phyloP scores from a whole-genome alignment of 92 coral and sea anemone species.

The Porites lobata region DNA sequence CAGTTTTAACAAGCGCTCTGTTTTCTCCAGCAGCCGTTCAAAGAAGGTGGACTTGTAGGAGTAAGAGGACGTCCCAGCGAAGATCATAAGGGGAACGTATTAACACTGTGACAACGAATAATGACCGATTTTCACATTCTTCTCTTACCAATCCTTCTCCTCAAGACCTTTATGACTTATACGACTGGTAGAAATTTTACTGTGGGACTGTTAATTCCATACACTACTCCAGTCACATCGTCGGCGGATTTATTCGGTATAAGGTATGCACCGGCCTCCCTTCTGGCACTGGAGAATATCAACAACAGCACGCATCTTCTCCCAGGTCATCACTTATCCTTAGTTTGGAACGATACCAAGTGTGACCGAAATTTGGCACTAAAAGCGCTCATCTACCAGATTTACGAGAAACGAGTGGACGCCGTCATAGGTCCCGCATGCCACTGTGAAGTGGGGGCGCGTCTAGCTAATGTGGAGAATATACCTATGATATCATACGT shows the following conservation, averaged over 20 bases:
- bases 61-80: not conserved
- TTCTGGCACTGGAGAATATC: conserved; percentile 67
- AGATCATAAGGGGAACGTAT: not conserved
- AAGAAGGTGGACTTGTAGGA: not conserved
- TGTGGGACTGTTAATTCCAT: conserved; percentile 35
- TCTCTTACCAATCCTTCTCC: not conserved
- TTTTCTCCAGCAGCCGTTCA: not conserved
- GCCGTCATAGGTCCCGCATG: conserved; percentile 96
- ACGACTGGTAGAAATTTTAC: conserved; percentile 15
- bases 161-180: not conserved
- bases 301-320: conserved; percentile 54
- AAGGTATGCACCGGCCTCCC: conserved; percentile 66
- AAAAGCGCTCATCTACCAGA: conserved; percentile 38
- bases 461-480: conserved; percentile 73
- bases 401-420: conserved; percentile 53
- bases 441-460: conserved; percentile 75
- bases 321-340: conserved; percentile 51
- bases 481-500: conserved; percentile 94
- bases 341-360: conserved; percentile 64
- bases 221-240: too few relatives aligned
- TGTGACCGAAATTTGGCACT: conserved; percentile 55
- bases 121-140: not conserved
- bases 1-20: not conserved
- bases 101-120: not conserved
- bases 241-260: conserved; percentile 7